Conservation (phyloP, 2,797 vertebrate genomes). For the Aeoliscus strigatus region DNA sequence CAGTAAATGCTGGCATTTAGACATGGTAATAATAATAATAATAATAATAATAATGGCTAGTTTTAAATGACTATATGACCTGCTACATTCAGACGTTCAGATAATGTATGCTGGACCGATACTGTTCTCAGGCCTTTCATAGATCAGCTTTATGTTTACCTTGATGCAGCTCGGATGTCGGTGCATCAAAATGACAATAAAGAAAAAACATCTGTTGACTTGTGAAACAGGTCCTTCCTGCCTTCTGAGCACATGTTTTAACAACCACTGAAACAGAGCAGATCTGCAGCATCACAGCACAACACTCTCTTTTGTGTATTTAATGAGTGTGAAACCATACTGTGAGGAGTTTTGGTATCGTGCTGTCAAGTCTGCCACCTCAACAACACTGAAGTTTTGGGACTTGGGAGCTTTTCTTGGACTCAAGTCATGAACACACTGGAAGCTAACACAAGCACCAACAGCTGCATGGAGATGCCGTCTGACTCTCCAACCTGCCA, state of each 20-base stretch:
- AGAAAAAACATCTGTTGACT: background rate
- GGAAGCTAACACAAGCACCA: slow-evolving; percentile 52
- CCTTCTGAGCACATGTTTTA: slow-evolving; percentile 6
- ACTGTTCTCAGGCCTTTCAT: too few relatives aligned
- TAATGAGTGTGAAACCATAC: slow-evolving; percentile 31
- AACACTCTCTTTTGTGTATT: slow-evolving; percentile 30
- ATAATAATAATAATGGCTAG: too few relatives aligned
- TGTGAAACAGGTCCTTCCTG: slow-evolving; percentile 2
- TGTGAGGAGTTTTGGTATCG: slow-evolving; percentile 15
- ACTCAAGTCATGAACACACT: slow-evolving; percentile 47
- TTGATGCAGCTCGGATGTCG: too few relatives aligned
- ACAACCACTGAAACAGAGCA: slow-evolving; percentile 16
- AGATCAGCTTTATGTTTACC: too few relatives aligned
- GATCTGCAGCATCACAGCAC: too few relatives aligned
- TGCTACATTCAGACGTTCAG: too few relatives aligned
- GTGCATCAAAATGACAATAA: too few relatives aligned
- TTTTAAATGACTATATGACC: too few relatives aligned
- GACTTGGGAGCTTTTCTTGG: slow-evolving; percentile 39
- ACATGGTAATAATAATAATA: slow-evolving; percentile 10
- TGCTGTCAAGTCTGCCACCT: slow-evolving; percentile 36
- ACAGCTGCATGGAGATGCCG: slow-evolving; percentile 42
- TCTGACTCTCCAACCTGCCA: slow-evolving; percentile 30
- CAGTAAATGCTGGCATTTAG: too few relatives aligned
- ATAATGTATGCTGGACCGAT: too few relatives aligned
- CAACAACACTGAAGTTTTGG: slow-evolving; percentile 41